Base-by-base conservation (phyloP, 2,888 invertebrate genomes). In the Volucella zonaria region DNA sequence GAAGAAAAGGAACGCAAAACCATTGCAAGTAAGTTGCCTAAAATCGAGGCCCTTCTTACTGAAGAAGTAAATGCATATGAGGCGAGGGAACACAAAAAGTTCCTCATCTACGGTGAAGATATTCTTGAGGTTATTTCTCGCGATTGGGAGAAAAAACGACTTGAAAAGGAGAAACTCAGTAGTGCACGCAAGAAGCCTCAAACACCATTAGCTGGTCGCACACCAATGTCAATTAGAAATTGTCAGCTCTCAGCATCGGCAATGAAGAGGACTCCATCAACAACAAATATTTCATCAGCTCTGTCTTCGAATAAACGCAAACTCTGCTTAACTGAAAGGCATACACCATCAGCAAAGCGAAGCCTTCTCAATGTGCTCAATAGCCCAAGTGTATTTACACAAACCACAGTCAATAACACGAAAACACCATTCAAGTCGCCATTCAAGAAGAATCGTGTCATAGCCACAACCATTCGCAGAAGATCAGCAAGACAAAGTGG, bases 1-100 rank as follows among this genome's bases (percentile, higher is more conserved):
- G 98, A 98, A 90, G 98, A 98, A 90, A 96, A 95, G 88, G 96
- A 97, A 88, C 92, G 97, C n/a, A 97, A 96, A 90, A 93, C 94
- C 9, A 93, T 97, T 10, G 93, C 94, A 45, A 95, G 92, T 86
- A 93, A 95, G 92, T 91, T 97, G 64, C 96, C 96, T 0, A 95
- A 95, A 91, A 94, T 96, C 51, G 96, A 96, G 90, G 93, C 93
- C 0, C 94, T 95, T 88, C 92, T 96, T 0, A 92, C 92, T 1
- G 92, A 93, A 0, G 87, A 95, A 66, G 93, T 91, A 2, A 81
- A 87, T 0, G 92, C 93, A 1, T 95, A 93, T 87, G 94, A 95
- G 89, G 88, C 91, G 1, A 91, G 90, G 8, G 93, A 93, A 43
- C 93, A 93, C 0, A 91, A 90, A 11, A 90, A 92, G 0, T 96